Evolutionary conservation across 2,797 vertebrate species (phyloP).

Genomic region (Hapalemur alaotrensis): DNA sequence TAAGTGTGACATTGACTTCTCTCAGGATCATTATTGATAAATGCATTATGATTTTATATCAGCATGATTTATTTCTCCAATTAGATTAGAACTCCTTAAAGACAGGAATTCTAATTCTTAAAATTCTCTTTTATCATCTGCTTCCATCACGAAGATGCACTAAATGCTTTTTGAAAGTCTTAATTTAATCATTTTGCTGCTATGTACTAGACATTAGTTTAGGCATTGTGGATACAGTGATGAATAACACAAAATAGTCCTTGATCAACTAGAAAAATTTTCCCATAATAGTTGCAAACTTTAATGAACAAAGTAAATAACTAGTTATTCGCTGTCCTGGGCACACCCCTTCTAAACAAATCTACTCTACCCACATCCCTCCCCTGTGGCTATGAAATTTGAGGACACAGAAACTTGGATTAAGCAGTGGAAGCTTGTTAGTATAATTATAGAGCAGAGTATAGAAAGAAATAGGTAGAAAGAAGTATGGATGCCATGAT

Average conservation of each 20-base stretch:
- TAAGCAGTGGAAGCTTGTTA: not conserved
- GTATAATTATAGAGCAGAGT: not conserved
- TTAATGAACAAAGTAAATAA: not conserved
- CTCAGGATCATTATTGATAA: not conserved
- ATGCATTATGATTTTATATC: not conserved
- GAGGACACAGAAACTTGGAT: not conserved
- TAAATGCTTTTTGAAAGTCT: not conserved
- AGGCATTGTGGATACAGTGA: not conserved
- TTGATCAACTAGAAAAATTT: not conserved
- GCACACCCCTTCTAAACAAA: not conserved
- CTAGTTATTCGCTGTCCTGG: not conserved
- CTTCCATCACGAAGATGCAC: not conserved
- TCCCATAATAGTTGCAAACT: not conserved
- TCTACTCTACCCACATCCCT: not conserved
- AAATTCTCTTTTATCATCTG: not conserved
- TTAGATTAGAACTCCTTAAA: not conserved
- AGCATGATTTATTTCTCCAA: not conserved
- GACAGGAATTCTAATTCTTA: not conserved
- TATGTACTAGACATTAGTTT: not conserved
- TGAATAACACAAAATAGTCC: not conserved
- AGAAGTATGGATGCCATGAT: not conserved
- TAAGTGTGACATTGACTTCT: not conserved
- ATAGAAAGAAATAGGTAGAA: not conserved
- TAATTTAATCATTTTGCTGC: not conserved
- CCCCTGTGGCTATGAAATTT: not conserved